Evolutionary conservation across 1,140 invertebrate genomes (phyloP).

Genomic region (Belonocnema kinseyi): DNA sequence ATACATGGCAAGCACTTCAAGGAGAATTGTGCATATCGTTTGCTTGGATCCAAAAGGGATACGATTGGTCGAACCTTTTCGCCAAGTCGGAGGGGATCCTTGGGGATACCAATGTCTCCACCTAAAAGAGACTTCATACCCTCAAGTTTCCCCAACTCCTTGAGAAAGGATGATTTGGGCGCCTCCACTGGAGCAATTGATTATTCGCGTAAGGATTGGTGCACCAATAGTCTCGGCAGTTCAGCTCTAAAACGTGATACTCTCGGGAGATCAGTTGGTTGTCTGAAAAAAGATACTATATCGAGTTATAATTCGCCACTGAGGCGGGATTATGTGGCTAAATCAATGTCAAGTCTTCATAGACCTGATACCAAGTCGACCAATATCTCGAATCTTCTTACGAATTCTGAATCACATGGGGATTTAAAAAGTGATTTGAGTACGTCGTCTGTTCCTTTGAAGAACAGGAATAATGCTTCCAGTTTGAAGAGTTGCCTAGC

Average conservation of each 20-base stretch:
- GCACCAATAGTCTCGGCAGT: slow-evolving; percentile 49
- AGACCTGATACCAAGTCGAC: slow-evolving; percentile 61
- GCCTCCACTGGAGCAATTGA: slow-evolving; percentile 74
- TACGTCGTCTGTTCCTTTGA: slow-evolving; percentile 44
- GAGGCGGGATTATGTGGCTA: slow-evolving; percentile 71
- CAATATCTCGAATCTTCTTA: slow-evolving; percentile 63
- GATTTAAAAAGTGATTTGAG: slow-evolving; percentile 4
- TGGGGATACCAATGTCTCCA: slow-evolving; percentile 76
- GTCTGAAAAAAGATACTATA: slow-evolving; percentile 75
- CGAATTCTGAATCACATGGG: slow-evolving; percentile 37
- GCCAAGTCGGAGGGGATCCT: slow-evolving; percentile 76
- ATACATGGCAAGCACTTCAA: slow-evolving; percentile 81
- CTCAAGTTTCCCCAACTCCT: slow-evolving; percentile 80
- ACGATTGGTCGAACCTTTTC: slow-evolving; percentile 54
- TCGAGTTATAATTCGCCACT: slow-evolving; percentile 73
- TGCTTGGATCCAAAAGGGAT: slow-evolving; percentile 67
- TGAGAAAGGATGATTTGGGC: slow-evolving; percentile 78
- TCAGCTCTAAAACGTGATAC: slow-evolving; percentile 60
- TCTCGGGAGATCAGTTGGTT: slow-evolving; percentile 71
- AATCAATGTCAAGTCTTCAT: slow-evolving; percentile 69
- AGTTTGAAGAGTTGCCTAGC: slow-evolving; percentile 68
- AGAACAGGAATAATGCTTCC: slow-evolving; percentile 50
- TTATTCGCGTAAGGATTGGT: slow-evolving; percentile 61
- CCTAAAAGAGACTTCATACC: slow-evolving; percentile 80
- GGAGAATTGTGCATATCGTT: slow-evolving; percentile 74